Evolutionary conservation across 2,113 vertebrate genomes (phyloP).

Genomic region (Neomonachus schauinslandi): DNA sequence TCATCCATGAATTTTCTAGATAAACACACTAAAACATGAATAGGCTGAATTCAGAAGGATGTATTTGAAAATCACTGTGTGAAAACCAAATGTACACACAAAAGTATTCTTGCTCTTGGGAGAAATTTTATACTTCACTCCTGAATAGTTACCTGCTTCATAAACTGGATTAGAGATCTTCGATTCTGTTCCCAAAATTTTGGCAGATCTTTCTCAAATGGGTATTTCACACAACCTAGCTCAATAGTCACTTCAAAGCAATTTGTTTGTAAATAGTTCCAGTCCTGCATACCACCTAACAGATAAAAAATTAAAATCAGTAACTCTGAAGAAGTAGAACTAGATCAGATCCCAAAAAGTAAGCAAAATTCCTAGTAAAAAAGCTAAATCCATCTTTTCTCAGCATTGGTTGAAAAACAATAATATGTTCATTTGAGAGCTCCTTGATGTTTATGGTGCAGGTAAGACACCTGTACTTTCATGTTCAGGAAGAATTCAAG

Average conservation of each 20-base stretch:
- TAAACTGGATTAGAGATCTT: constrained; percentile 93
- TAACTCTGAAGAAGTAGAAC: constrained; percentile 23
- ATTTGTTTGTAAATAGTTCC: constrained; percentile 98
- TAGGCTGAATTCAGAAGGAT: constrained; percentile 4
- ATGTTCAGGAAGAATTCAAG: constrained; percentile 7
- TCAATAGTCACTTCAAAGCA: constrained; percentile 99
- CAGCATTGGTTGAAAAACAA: constrained; percentile 15
- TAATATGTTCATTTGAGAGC: background rate
- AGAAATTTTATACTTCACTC: constrained; percentile 21
- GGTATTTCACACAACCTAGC: constrained; percentile 96
- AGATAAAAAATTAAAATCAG: constrained; percentile 5
- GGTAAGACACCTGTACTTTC: background rate
- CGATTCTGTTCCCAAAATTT: constrained; percentile 95
- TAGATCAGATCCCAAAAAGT: background rate
- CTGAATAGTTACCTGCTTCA: constrained; percentile 91
- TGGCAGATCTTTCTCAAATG: constrained; percentile 90
- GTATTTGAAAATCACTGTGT: constrained; percentile 1
- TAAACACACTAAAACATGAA: constrained; percentile 16
- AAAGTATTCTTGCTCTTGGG: background rate
- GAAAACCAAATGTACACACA: constrained; percentile 3
- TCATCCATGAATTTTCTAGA: constrained; percentile 18
- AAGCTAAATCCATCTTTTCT: constrained; percentile 33
- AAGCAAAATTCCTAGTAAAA: constrained; percentile 36
- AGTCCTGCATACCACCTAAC: constrained; percentile 99
- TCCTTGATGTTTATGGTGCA: background rate